A percentile compares a stretch with the other conserved stretches of the same genome.
These are phyloP conservation scores for Notoglanidium macrostoma DNA, from an alignment of 2,797 vertebrate genomes.

Conservation along the genomic window DNA sequence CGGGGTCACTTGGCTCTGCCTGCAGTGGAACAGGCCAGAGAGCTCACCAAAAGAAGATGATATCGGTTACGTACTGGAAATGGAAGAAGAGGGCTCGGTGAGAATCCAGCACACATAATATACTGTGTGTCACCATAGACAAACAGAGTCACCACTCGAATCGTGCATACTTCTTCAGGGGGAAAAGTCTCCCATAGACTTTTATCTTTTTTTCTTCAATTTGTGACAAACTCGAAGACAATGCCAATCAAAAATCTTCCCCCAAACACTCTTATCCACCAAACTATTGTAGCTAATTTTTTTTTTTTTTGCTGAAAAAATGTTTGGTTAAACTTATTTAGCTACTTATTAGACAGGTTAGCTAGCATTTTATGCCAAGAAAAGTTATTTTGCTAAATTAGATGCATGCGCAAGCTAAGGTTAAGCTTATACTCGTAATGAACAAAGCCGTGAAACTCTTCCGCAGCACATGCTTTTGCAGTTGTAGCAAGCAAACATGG, in stretches of 20 bases:
- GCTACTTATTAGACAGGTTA: neutral
- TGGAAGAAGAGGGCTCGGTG: slow-evolving; percentile 97
- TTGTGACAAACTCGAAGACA: neutral
- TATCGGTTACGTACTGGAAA: slow-evolving; percentile 92
- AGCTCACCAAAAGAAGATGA: slow-evolving; percentile 94
- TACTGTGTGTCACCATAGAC: neutral
- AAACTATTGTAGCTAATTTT: neutral
- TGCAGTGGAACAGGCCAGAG: slow-evolving; percentile 91
- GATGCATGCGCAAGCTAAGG: neutral
- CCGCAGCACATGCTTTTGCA: neutral
- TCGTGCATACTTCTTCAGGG: neutral
- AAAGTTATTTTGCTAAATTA: neutral
- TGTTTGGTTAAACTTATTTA: neutral
- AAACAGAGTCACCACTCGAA: neutral
- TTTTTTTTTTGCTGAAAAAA: neutral
- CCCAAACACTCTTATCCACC: neutral
- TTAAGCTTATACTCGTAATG: neutral
- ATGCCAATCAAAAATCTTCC: neutral
- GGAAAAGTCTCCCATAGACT: neutral
- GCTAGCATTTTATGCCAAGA: neutral
- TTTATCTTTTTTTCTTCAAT: neutral
- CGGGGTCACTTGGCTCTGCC: slow-evolving; percentile 89
- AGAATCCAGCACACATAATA: slow-evolving; percentile 50
- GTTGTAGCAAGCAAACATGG: neutral
- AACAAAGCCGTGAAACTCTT: neutral